These are phyloP conservation scores for Nephila pilipes DNA, from an alignment of 1,140 invertebrate genomes.

Conservation along the genomic window DNA sequence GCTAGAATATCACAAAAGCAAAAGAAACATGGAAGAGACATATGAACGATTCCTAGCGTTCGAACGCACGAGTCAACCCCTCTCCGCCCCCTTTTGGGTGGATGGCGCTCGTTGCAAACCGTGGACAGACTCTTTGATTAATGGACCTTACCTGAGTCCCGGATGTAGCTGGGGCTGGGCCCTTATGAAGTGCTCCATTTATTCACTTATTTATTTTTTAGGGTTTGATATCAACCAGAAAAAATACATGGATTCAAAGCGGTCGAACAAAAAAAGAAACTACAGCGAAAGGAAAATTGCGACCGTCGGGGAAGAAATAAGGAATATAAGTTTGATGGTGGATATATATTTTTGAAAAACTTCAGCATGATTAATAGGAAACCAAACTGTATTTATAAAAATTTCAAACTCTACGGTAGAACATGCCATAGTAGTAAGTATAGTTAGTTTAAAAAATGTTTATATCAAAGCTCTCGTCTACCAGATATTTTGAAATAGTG, in stretches of 20 bases:
- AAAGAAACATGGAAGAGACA: background rate
- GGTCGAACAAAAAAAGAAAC: background rate
- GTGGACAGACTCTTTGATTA: slow-evolving; percentile 39
- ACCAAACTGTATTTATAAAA: no score
- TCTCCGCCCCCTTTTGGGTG: background rate
- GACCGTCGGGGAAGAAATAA: no score
- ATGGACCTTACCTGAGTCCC: background rate
- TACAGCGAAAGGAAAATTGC: background rate
- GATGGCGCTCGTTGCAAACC: background rate
- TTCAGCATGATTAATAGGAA: no score
- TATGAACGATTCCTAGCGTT: slow-evolving; percentile 21
- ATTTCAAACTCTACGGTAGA: no score
- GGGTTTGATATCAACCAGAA: background rate
- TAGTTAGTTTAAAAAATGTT: no score
- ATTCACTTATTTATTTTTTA: background rate
- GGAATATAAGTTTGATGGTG: no score
- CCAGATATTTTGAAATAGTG: no score
- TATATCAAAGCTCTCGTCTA: no score
- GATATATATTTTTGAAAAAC: no score
- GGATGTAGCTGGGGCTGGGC: background rate
- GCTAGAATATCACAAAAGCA: background rate
- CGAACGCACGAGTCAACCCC: background rate
- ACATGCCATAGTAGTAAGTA: no score
- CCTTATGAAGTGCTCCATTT: slow-evolving; percentile 15
- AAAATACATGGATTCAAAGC: background rate